Evolutionary conservation across 2,797 vertebrate species (phyloP).

Genomic region (Halcyon smyrnensis): DNA sequence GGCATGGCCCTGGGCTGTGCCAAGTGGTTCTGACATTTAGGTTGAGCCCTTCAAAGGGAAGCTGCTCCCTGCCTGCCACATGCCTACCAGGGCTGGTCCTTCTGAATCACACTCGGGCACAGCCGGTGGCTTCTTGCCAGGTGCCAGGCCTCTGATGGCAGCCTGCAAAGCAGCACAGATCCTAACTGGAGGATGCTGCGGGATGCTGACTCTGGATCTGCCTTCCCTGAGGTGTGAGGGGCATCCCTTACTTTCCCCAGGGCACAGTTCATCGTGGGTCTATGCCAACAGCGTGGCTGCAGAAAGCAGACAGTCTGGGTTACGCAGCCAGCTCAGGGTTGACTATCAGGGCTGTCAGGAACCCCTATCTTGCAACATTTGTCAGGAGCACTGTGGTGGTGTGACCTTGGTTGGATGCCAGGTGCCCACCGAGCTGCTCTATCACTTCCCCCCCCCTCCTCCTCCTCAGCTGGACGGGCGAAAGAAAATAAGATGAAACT

Average conservation of each 20-base stretch:
- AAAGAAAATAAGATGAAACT: too few species aligned
- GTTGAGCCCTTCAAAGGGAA: not conserved
- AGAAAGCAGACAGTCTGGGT: not conserved
- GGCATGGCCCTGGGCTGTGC: not conserved
- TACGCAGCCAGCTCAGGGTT: not conserved
- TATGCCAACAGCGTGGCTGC: not conserved
- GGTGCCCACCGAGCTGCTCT: too few species aligned
- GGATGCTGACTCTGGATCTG: accelerated
- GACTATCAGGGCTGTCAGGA: not conserved
- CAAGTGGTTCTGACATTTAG: not conserved
- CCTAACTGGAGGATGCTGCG: accelerated
- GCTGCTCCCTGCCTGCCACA: not conserved
- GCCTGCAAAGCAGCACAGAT: not conserved
- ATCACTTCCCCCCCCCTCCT: too few species aligned
- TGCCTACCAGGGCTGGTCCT: accelerated
- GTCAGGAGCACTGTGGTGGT: not conserved
- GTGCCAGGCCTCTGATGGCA: not conserved
- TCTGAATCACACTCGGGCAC: accelerated
- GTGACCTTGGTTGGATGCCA: too few species aligned
- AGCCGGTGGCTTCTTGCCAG: accelerated
- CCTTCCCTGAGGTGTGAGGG: not conserved
- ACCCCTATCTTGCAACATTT: accelerated
- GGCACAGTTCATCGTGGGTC: accelerated
- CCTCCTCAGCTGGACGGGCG: too few species aligned
- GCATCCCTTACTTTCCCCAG: not conserved